Evolutionary conservation across 2,888 invertebrate genomes (phyloP), one percentile per base, ranked within the genome.

Genomic region (Trissonchulus sp.): DNA sequence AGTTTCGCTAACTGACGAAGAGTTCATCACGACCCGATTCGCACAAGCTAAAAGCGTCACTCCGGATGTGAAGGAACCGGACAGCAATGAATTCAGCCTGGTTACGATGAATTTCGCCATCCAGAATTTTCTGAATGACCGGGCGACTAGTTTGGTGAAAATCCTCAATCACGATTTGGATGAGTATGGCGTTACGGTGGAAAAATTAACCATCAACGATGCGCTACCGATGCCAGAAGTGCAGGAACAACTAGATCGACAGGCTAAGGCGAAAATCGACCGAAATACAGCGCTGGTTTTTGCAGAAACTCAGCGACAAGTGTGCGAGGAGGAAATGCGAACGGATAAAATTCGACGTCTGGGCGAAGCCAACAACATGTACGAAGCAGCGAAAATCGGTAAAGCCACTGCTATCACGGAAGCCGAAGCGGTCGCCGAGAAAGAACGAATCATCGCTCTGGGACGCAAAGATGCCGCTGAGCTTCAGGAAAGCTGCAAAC

Each of bases 71-170:
- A n/a, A n/a, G n/a, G n/a, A n/a, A n/a, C n/a, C 68, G 18, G 8
- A 30, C 8, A 35, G 33, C n/a, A 3, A 30, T 15, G n/a, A 30
- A 2, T 35, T 35, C 37, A n/a, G n/a, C n/a, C n/a, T n/a, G n/a
- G 71, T 69, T n/a, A 69, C 71, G 35, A 69, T 69, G 71, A 69
- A 69, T 69, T 69, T 69, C 36, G 71, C 71, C n/a, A 69, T 69
- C 34, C 71, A 69, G 37, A 69, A 69, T 69, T 69, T 69, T n/a
- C 37, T 69, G 8, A 69, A 69, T 35, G 71, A 34, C n/a, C 33
- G 34, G 37, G 37, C 71, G 3, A 28, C 23, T n/a, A 36, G 8
- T 35, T 35, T 69, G 23, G 28, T 69, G 8, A 37, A 69, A 33
- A 31, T 2, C 8, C 37, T 69, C 3, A 69, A 69, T 37, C 2